Base-by-base conservation (phyloP, 2,113 vertebrate species). In the Thinocorus orbignyianus region DNA sequence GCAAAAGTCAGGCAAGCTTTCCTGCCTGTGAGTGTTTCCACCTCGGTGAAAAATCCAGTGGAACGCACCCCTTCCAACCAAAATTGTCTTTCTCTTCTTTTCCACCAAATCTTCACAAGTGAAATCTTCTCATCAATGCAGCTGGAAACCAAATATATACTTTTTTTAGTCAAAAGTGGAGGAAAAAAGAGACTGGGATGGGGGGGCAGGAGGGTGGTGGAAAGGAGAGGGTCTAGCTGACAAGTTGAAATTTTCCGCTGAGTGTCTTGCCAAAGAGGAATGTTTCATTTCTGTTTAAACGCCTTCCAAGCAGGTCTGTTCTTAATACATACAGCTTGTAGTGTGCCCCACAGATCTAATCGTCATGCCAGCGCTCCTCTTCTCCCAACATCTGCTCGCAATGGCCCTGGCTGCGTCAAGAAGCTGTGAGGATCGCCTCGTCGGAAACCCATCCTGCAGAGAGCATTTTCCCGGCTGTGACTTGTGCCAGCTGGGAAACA, bases 61-160 rank as follows among this genome's bases (percentile, higher is more conserved):
- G 48, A 60, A 41, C 1, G 0, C 4, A 33, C 3, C 6, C 9
- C 8, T 52, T 84, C 46, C 1, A 0, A 31, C 24, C 37, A 64
- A 31, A 71, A 49, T 2, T 10, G 17, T 4, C 6, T 73, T 72
- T 64, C 48, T 9, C 35, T 69, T 35, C 61, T 55, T 83, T 65
- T 72, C 48, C 49, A 58, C 44, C 10, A 17, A 49, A 37, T 10
- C 24, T 17, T 49, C 46, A 17, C 13, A 2, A 42, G 25, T 15
- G 28, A 57, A 83, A 83, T 28, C 26, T 70, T 42, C 46, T 62
- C 24, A 17, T 7, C 0, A 0, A 13, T 14, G 1, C 39, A 65
- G 37, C 35, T 51, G 22, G 57, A 46, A 81, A 64, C 15, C 30
- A 19, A 35, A 12, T 44, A 46, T 46, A 19, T 46, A 19, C 18